Percentiles rank a stretch among this genome's conserved stretches.
phyloP scores from a whole-genome alignment of 2,113 vertebrate genomes.

The Centropus bengalensis region DNA sequence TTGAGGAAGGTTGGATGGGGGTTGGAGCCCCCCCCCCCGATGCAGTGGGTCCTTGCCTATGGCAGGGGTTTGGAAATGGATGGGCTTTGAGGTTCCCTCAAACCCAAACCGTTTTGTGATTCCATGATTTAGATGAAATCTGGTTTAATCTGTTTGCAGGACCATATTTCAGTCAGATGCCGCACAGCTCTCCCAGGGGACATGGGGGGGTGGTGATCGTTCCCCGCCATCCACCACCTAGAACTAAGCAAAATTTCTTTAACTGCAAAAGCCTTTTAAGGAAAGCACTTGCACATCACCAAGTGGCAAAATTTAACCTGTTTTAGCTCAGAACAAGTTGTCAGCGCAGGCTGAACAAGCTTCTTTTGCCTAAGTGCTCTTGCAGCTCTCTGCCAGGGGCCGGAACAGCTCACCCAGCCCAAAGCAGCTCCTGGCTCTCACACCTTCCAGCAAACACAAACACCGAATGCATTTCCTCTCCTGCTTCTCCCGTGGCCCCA shows the following conservation, averaged over 20 bases:
- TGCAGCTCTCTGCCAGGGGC: background rate
- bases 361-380: background rate
- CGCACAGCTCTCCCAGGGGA: background rate
- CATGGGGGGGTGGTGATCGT: background rate
- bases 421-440: background rate
- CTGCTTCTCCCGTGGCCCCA: background rate
- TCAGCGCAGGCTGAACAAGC: background rate
- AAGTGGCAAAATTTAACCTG: background rate
- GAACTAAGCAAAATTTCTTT: background rate
- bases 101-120: too few species aligned
- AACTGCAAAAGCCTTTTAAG: background rate
- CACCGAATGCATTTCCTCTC: background rate
- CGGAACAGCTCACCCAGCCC: background rate
- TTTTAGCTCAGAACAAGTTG: background rate
- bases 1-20: too few species aligned
- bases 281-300: background rate
- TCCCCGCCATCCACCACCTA: background rate
- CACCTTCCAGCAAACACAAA: background rate
- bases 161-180: background rate
- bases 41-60: too few species aligned
- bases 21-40: too few species aligned
- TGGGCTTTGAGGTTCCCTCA: too few species aligned
- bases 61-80: too few species aligned
- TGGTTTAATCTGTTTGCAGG: background rate
- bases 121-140: background rate